Conservation (phyloP, 2,113 vertebrate genomes). For the Tapirus terrestris region DNA sequence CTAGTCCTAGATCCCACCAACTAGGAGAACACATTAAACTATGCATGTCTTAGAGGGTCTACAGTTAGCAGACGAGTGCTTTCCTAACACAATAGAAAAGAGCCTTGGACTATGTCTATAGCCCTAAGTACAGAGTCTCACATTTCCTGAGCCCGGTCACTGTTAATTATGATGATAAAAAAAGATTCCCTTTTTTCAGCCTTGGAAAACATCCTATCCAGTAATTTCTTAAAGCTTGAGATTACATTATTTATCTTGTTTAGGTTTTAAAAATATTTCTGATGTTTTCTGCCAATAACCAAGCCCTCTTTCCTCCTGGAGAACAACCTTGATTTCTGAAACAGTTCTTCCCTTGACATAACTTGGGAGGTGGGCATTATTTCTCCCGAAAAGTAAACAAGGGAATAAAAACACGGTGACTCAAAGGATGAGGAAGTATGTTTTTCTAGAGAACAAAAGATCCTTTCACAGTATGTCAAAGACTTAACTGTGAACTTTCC, state of each 20-base stretch:
- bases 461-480: conserved; percentile 76
- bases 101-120: background rate
- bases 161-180: conserved; percentile 49
- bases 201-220: conserved; percentile 25
- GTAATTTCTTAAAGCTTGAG: conserved; percentile 56
- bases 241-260: conserved; percentile 57
- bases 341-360: conserved; percentile 61
- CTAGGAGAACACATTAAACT: background rate
- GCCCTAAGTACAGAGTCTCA: background rate
- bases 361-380: conserved; percentile 61
- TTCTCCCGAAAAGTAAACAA: conserved; percentile 80
- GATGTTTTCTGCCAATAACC: conserved; percentile 46
- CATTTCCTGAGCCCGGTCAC: conserved; percentile 57
- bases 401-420: conserved; percentile 78
- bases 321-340: conserved; percentile 67
- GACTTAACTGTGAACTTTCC: conserved; percentile 74
- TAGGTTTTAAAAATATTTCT: conserved; percentile 63
- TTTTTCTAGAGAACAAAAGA: conserved; percentile 81
- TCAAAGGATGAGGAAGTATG: conserved; percentile 82
- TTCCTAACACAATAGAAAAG: background rate
- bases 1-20: background rate
- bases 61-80: background rate
- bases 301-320: background rate
- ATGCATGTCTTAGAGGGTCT: too few relatives aligned
- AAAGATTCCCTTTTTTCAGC: conserved; percentile 48